Percentiles rank a stretch among this genome's conserved stretches.
Evolutionary conservation across 2,113 vertebrate genomes (phyloP).

Genomic region (Thryonomys swinderianus): DNA sequence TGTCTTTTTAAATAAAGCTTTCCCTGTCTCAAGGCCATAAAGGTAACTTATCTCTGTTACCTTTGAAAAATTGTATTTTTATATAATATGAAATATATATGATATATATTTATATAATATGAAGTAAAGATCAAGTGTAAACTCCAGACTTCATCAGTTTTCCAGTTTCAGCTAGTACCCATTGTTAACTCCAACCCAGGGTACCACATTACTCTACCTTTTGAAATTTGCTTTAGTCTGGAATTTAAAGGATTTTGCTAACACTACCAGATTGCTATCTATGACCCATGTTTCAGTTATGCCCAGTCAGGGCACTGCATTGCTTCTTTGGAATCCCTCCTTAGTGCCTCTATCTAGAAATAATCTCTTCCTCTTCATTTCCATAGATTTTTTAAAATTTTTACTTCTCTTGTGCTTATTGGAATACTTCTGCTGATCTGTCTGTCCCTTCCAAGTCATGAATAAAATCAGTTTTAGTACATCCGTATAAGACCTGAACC

Average conservation of each 20-base stretch:
- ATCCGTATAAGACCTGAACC: neutral
- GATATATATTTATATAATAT: neutral
- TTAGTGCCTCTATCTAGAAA: neutral
- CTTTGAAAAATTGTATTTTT: neutral
- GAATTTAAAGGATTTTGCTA: slow-evolving; percentile 8
- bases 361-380: neutral
- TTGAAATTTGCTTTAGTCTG: slow-evolving; percentile 43
- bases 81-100: neutral
- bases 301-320: neutral
- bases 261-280: neutral
- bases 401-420: neutral
- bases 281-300: neutral
- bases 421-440: neutral
- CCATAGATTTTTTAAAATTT: neutral
- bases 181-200: slow-evolving; percentile 13
- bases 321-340: neutral
- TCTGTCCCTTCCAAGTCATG: slow-evolving; percentile 1
- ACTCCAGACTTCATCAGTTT: neutral
- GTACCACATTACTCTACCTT: neutral
- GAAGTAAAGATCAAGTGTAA: neutral
- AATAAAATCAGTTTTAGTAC: neutral
- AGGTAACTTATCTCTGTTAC: neutral
- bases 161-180: neutral
- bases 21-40: neutral
- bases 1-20: neutral